Evolutionary conservation across 2,113 vertebrate genomes (phyloP), one percentile per base, ranked within the genome.

Genomic region (Lepus timidus): DNA sequence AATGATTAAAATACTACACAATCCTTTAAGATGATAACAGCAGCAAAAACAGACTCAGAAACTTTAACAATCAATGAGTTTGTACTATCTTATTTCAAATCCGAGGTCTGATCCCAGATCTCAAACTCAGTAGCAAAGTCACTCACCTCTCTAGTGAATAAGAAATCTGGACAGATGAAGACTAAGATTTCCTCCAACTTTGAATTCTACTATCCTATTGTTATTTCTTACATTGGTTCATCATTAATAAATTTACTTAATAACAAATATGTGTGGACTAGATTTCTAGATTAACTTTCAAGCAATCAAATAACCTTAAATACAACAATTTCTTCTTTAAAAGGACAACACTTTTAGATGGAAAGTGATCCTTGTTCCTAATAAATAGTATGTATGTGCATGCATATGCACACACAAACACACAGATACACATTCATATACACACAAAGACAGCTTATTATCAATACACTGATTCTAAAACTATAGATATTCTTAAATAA

Each of bases 51-150:
- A 90, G 92, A 85, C 51, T 27, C 65, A 58, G 4, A 75, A 88
- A 49, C 10, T 27, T 1, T 75, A 52, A 44, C 6, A 19, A 73
- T 90, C 19, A 91, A 44, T 27, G 22, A 93, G 14, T 83, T 27
- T 82, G 19, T 44, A 85, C 33, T 55, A 68, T 64, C 33, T 76
- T 68, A 85, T 64, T 94, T 93, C 83, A 93, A 73, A 73, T 62
- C 10, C 62, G 65, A 4, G 27, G 85, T 89, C 70, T 81, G 39
- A 3, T 52, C 4, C 27, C 23, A 92, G 17, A 12, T 22, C 19
- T 73, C 25, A 88, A 75, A 90, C 14, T 44, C 36, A 49, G 22
- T 23, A 29, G 51, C 76, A 87, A 71, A 78, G 36, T 85, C 36
- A 68, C 61, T 67, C 55, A 61, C 36, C 1, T 85, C 10, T 83